phyloP scores from a whole-genome alignment of 1,140 invertebrate genomes.

The Stegodyphus dumicola region DNA sequence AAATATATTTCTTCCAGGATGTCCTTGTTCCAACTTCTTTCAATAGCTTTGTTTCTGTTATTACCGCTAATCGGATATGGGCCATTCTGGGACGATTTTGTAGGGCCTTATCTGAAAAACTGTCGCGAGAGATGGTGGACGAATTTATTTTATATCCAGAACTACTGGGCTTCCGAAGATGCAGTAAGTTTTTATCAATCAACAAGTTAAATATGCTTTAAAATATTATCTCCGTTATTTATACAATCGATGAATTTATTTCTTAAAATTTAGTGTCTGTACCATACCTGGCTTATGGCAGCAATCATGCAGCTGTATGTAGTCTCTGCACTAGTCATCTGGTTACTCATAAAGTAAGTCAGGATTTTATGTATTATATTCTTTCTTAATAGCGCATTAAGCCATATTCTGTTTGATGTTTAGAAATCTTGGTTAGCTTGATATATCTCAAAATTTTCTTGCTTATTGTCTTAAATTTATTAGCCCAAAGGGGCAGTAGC shows the following conservation, averaged over 20 bases:
- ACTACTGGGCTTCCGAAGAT: constrained; percentile 77
- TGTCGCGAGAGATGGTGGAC: constrained; percentile 63
- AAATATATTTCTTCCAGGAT: constrained; percentile 36
- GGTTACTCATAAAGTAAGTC: constrained; percentile 52
- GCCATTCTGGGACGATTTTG: constrained; percentile 60
- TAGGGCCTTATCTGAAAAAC: constrained; percentile 45
- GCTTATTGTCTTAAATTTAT: no score
- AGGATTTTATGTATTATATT: neutral
- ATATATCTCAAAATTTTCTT: no score
- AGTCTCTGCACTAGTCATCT: constrained; percentile 28
- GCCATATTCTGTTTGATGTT: no score
- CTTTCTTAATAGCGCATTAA: no score
- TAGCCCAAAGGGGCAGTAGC: no score
- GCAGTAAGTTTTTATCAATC: constrained; percentile 38
- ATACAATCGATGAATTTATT: neutral
- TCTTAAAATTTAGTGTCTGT: constrained; percentile 50
- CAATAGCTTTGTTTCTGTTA: constrained; percentile 43
- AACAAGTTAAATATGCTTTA: neutral
- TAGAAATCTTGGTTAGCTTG: no score
- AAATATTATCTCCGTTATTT: neutral
- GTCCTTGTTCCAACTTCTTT: constrained; percentile 38
- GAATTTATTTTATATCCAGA: constrained; percentile 72
- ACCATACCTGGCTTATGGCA: constrained; percentile 62
- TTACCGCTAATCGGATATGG: constrained; percentile 60
- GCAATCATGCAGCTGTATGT: constrained; percentile 60